Evolutionary conservation across 2,797 vertebrate species (phyloP), one percentile per base, ranked within the genome.

Genomic region (Trachops cirrhosus): DNA sequence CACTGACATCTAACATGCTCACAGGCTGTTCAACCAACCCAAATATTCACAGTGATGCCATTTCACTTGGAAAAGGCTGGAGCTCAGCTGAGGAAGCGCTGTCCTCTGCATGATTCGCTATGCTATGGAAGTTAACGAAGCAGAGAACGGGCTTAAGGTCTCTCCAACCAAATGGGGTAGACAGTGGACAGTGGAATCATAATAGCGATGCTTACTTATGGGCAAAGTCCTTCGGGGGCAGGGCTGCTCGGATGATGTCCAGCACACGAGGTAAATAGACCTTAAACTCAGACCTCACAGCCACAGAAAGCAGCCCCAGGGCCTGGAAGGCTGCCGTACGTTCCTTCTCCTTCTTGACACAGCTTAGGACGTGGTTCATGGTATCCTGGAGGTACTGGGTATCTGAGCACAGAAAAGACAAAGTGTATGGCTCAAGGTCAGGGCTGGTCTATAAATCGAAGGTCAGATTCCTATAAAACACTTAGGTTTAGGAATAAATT

Each of bases 351-450:
- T 99, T 99, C 98, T 99, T 99, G 94, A 99, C 99, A 83, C 99
- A 99, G 96, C 98, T 99, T 89, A 99, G 98, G 97, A 99, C 98
- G 71, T 99, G 99, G 91, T 99, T 99, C 99, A 99, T 99, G 8
- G 99, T 99, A 97, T 99, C 99, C 19, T 99, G 99, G 96, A 99
- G 99, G 97, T 99, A 99, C 98, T 99, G 99, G 96, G 99, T 99
- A 98, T 98, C 98, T 98, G 93, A 70, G 64, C 86, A 95, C 15
- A 95, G 37, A 96, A 73, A 96, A 90, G 29, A 95, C 70, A 95
- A 21, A 95, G 59, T 50, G 29, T 21, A 70, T 3, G 12, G 96
- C 39, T 92, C 73, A 32, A 80, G 85, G 67, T 89, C 64, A 94
- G 78, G 44, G 39, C 1, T 67, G 89, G n/a, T 73, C 29, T 92